A percentile compares a stretch with the other conserved stretches of the same genome.
Evolutionary conservation across 2,797 vertebrate genomes (phyloP).

Genomic region (Sebastes variabilis): DNA sequence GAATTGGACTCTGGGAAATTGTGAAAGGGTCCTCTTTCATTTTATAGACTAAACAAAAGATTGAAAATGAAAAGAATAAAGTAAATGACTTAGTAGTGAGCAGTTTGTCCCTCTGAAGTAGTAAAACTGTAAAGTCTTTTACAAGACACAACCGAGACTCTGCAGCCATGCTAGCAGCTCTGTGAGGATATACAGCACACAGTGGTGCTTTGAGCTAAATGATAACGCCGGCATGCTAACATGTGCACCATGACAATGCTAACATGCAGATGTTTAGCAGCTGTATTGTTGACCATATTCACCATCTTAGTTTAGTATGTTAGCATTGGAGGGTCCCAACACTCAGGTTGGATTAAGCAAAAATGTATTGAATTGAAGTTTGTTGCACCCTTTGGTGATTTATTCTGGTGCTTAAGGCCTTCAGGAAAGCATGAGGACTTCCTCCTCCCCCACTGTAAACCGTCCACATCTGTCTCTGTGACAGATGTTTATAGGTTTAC

Average conservation of each 20-base stretch:
- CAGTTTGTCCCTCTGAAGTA: not conserved
- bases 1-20: not conserved
- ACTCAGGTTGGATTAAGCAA: not conserved
- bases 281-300: not conserved
- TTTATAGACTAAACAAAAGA: not conserved
- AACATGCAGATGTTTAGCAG: not conserved
- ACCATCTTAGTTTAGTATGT: not conserved
- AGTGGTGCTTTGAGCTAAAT: not conserved
- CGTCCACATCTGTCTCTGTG: slow-evolving; percentile 29
- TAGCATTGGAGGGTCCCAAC: no score
- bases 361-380: not conserved
- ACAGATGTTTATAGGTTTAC: slow-evolving; percentile 17
- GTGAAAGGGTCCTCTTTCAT: not conserved
- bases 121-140: not conserved
- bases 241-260: not conserved
- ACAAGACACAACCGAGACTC: not conserved
- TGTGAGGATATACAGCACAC: not conserved
- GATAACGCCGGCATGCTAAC: not conserved
- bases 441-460: slow-evolving; percentile 24
- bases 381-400: slow-evolving; percentile 1
- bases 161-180: not conserved
- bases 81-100: not conserved
- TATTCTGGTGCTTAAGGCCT: slow-evolving; percentile 14
- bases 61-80: not conserved
- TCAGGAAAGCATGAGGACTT: not conserved